These are phyloP conservation scores for Heliconius hortense DNA, from an alignment of 2,888 invertebrate genomes.

Conservation along the genomic window DNA sequence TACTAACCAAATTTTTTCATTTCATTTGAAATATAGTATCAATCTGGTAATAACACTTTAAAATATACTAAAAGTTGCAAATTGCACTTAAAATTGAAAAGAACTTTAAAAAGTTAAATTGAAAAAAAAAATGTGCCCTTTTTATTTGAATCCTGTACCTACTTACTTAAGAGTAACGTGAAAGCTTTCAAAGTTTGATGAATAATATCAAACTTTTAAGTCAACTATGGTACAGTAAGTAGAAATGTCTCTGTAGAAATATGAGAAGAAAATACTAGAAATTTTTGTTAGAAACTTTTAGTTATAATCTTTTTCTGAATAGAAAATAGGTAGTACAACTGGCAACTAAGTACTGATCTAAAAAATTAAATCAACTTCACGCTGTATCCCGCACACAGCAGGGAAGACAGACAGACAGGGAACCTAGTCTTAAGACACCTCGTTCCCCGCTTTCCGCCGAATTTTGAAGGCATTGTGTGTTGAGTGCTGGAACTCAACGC, in stretches of 20 bases:
- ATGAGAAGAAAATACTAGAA: neutral
- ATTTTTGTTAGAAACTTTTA: neutral
- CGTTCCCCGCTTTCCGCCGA: too few relatives aligned
- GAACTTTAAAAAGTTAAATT: neutral
- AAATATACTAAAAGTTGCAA: neutral
- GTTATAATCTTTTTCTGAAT: neutral
- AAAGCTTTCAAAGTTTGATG: conserved; percentile 3
- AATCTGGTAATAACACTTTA: neutral
- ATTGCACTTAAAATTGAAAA: too few relatives aligned
- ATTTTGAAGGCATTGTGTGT: too few relatives aligned
- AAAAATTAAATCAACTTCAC: too few relatives aligned
- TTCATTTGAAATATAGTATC: neutral
- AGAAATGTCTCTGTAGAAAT: neutral
- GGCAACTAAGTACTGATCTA: neutral
- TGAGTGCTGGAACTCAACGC: too few relatives aligned
- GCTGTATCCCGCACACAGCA: too few relatives aligned
- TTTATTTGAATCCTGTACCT: neutral
- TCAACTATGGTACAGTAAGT: conserved; percentile 5
- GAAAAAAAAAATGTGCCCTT: neutral
- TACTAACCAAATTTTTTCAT: neutral
- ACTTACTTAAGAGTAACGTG: neutral
- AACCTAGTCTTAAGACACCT: too few relatives aligned
- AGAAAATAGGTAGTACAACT: neutral
- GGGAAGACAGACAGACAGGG: too few relatives aligned
- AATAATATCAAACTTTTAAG: conserved; percentile 11